Evolutionary conservation across 1,140 invertebrate genomes (phyloP).

Genomic region (Mercenaria mercenaria): DNA sequence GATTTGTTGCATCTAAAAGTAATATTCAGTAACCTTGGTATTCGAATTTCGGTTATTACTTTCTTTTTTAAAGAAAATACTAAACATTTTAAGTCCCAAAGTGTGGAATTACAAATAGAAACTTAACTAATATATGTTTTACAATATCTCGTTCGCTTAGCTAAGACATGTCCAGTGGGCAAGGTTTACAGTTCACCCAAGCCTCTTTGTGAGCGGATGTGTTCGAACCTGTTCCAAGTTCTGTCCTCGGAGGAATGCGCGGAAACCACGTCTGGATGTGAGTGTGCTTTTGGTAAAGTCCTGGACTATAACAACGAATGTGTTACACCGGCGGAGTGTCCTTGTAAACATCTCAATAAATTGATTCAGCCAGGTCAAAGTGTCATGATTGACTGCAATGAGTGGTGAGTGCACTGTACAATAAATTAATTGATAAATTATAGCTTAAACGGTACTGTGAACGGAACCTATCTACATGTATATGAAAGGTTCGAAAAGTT

Average conservation of each 20-base stretch:
- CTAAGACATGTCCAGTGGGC: not conserved
- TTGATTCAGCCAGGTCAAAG: constrained; percentile 44
- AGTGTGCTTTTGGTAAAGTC: constrained; percentile 63
- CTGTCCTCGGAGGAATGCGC: constrained; percentile 31
- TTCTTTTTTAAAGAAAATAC: too few relatives aligned
- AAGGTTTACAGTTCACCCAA: not conserved
- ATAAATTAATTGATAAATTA: too few relatives aligned
- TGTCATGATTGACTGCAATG: constrained; percentile 71
- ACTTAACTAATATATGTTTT: too few relatives aligned
- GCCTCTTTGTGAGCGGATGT: not conserved
- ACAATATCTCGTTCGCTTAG: not conserved
- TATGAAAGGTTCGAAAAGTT: too few relatives aligned
- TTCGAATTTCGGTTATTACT: too few relatives aligned
- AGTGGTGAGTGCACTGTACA: constrained; percentile 64
- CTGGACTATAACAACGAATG: constrained; percentile 64
- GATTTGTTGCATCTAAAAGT: too few relatives aligned
- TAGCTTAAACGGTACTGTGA: too few relatives aligned
- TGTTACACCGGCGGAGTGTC: constrained; percentile 66
- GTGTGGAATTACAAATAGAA: too few relatives aligned
- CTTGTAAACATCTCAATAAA: constrained; percentile 69
- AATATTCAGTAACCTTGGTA: too few relatives aligned
- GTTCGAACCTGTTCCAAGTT: constrained; percentile 27
- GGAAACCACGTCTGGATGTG: constrained; percentile 69
- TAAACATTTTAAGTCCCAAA: too few relatives aligned
- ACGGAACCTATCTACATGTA: too few relatives aligned